Evolutionary conservation across 2,888 invertebrate species (phyloP), one percentile per base, ranked within the genome.

Genomic region (Sinopyrophorus schimmeli): DNA sequence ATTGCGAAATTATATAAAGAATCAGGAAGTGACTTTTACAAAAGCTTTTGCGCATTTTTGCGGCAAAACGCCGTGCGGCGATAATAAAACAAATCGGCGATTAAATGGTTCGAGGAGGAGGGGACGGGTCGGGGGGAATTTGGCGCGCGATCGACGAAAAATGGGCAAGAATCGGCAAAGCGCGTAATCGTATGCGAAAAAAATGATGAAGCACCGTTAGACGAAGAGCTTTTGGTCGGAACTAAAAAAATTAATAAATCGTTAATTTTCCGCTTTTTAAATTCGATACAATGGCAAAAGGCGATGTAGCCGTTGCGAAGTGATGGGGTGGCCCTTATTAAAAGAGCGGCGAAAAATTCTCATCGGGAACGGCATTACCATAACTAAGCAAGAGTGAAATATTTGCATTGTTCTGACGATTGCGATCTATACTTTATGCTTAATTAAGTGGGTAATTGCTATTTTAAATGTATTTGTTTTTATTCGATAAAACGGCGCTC

Each of bases 381-480:
- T 69, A 69, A 65, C 67, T 66, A 69, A 69, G 67, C 65, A 68
- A 69, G 65, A 67, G 68, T 69, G 68, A 69, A 69, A 69, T 67
- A 67, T 67, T 64, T 64, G 64, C 68, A 69, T 69, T 69, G 69
- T 69, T 68, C 59, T 62, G 54, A 40, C 44, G 68, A 68, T 68
- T 64, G 61, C 53, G 56, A 68, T 68, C 68, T 64, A 59, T 60
- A 60, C 54, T 53, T 53, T 57, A 59, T 66, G 68, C 59, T 62
- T 68, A 68, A 68, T 68, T 68, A 67, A 67, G 66, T 63, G 60
- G 62, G 63, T 68, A 67, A 68, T 66, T 65, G 65, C 62, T 65
- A 59, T 66, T 61, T n/a, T 64, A 64, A 55, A 56, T 51, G 50
- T 59, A 58, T 57, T n/a, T n/a, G 50, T 57, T 55, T 53, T 42